Base-by-base conservation (phyloP, 2,113 vertebrate species). In the Megaceryle torquata region DNA sequence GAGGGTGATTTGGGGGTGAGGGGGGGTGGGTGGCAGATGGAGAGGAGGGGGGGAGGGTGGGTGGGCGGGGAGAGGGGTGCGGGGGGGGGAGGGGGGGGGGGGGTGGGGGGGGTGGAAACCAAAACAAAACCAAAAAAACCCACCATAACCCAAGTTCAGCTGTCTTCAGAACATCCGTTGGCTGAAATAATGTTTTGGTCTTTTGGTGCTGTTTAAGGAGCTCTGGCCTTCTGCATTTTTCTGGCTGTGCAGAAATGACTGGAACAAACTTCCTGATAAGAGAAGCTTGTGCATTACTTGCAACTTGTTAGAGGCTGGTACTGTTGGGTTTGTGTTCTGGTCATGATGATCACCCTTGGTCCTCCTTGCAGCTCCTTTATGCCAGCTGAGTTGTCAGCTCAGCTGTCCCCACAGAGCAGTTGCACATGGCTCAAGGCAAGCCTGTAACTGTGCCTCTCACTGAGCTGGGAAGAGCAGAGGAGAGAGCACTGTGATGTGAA, bases 361-460 rank as follows among this genome's bases (percentile, higher is more conserved):
- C 7, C 11, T 53, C 19, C 15, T 14, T 15, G 33, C 37, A 56
- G n/a, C 46, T 54, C 31, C 1, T 3, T 77, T 65, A 15, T 0
- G 3, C 28, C 60, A n/a, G 29, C 44, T 37, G 63, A 86, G 76
- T 19, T 80, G 44, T 51, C 22, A 37, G 14, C 17, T 44, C 46
- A 82, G 74, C 69, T 4, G 2, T 56, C 20, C 33, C 20, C 0
- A 4, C 33, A 53, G 78, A 43, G 22, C 28, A 10, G n/a, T 35
- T 37, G 28, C 6, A 5, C 0, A 0, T 1, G 0, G 59, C 75
- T 76, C 15, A 3, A 10, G 0, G 1, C 15, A 43, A 57, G 25
- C 46, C 31, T 83, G 15, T 76, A 31, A 26, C 54, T 21, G 17
- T 15, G 21, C 33, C 70, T 68, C 39, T 39, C 2, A 2, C 51